phyloP scores from a whole-genome alignment of 1,140 invertebrate genomes.

The Bombus breviceps region DNA sequence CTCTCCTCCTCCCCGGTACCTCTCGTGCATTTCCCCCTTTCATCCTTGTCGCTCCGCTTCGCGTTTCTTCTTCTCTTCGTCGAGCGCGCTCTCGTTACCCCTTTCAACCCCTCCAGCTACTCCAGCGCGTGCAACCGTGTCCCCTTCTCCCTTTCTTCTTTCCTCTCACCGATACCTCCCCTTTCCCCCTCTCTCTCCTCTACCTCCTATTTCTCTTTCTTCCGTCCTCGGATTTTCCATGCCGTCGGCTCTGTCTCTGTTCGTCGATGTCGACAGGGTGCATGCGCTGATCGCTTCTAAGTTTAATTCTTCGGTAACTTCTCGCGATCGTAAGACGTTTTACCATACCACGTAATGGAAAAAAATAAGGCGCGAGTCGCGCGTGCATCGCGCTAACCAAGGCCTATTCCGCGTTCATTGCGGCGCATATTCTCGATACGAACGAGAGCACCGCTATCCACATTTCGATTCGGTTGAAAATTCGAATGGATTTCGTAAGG shows the following conservation, averaged over 20 bases:
- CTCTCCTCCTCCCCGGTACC: background rate
- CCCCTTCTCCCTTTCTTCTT: slow-evolving; percentile 21
- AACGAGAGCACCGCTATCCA: too few species aligned
- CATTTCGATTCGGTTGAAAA: background rate
- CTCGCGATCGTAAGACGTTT: slow-evolving; percentile 37
- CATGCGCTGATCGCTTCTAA: slow-evolving; percentile 64
- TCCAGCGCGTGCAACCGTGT: slow-evolving; percentile 57
- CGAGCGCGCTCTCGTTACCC: slow-evolving; percentile 43
- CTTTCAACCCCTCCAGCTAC: slow-evolving; percentile 59
- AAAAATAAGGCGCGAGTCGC: background rate
- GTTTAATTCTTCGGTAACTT: slow-evolving; percentile 65
- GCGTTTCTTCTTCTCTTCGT: slow-evolving; percentile 39
- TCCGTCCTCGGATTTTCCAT: slow-evolving; percentile 30
- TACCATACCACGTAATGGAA: background rate
- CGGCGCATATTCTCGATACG: background rate
- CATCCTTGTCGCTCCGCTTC: slow-evolving; percentile 39
- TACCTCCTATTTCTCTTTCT: slow-evolving; percentile 30
- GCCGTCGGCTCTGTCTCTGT: slow-evolving; percentile 44
- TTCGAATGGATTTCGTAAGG: slow-evolving; percentile 1
- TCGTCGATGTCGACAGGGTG: slow-evolving; percentile 54
- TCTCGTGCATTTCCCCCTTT: slow-evolving; percentile 62
- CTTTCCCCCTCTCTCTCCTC: background rate
- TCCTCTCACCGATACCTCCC: slow-evolving; percentile 10
- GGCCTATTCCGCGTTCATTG: background rate
- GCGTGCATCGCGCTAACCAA: background rate